Percentiles rank a stretch among this genome's conserved stretches.
Evolutionary conservation across 1,140 invertebrate species (phyloP).

Genomic region (Lasioglossum albipes): DNA sequence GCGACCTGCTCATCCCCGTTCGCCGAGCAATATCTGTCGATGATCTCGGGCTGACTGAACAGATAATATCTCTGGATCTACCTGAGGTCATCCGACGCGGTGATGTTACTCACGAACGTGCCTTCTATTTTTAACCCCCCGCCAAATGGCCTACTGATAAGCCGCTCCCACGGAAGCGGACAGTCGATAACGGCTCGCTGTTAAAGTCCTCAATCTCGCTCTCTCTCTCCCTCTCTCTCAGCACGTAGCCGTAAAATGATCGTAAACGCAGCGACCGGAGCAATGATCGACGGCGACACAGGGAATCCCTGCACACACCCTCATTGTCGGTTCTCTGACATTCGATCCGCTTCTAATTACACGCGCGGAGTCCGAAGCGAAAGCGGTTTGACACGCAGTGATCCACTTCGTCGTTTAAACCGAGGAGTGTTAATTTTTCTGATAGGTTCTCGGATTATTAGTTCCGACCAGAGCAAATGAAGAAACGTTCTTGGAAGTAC

Average conservation of each 20-base stretch:
- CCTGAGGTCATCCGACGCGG: neutral
- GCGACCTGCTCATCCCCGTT: neutral
- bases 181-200: conserved; percentile 11
- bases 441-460: too few species aligned
- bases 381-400: too few species aligned
- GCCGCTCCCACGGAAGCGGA: conserved; percentile 18
- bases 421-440: too few species aligned
- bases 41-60: conserved; percentile 5
- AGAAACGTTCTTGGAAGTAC: too few species aligned
- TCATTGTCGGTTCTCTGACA: too few species aligned
- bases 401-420: too few species aligned
- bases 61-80: conserved; percentile 13
- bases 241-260: neutral
- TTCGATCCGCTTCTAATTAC: too few species aligned
- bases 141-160: conserved; percentile 27
- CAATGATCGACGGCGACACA: neutral
- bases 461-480: too few species aligned
- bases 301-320: too few species aligned
- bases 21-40: conserved; percentile 9
- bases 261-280: neutral
- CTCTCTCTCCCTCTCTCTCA: too few species aligned
- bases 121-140: conserved; percentile 34
- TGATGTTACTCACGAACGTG: neutral
- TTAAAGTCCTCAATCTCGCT: neutral
- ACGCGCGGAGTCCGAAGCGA: too few species aligned